These are phyloP conservation scores for Hypanus sabinus DNA, from an alignment of 2,113 vertebrate species.

Conservation along the genomic window DNA sequence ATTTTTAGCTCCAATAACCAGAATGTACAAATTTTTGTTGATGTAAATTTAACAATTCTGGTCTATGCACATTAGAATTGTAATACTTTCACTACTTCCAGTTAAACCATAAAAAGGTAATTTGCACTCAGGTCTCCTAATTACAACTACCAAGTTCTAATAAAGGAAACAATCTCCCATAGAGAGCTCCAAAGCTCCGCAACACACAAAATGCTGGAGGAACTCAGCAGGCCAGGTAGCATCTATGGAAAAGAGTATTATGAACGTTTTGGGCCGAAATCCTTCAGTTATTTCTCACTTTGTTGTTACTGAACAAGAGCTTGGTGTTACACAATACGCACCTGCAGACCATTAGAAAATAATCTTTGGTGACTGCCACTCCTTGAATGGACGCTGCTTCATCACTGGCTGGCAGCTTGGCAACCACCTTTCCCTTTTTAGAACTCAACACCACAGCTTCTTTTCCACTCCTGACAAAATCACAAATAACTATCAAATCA, in stretches of 20 bases:
- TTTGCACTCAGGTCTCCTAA: neutral
- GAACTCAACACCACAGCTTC: constrained; percentile 50
- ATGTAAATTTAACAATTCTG: neutral
- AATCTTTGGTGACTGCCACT: constrained; percentile 52
- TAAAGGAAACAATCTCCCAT: neutral
- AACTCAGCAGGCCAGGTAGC: too few species aligned
- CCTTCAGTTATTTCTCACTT: neutral
- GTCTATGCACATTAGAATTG: neutral
- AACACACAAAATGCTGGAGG: too few species aligned
- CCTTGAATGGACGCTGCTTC: constrained; percentile 45
- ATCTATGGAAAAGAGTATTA: too few species aligned
- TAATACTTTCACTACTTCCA: neutral
- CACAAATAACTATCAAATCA: constrained; percentile 7
- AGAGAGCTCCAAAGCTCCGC: neutral
- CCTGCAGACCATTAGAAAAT: constrained; percentile 58
- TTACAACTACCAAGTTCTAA: neutral
- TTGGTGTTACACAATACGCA: constrained; percentile 37
- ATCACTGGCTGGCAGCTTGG: constrained; percentile 45
- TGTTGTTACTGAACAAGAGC: neutral
- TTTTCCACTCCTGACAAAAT: constrained; percentile 49
- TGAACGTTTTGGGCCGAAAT: too few species aligned
- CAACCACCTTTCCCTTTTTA: constrained; percentile 45
- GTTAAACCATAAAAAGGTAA: neutral
- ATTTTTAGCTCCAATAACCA: neutral
- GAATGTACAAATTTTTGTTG: neutral